Percentiles rank a stretch among this genome's conserved stretches.
Evolutionary conservation across 2,113 vertebrate species (phyloP).

Genomic region (Psephotus haematonotus): DNA sequence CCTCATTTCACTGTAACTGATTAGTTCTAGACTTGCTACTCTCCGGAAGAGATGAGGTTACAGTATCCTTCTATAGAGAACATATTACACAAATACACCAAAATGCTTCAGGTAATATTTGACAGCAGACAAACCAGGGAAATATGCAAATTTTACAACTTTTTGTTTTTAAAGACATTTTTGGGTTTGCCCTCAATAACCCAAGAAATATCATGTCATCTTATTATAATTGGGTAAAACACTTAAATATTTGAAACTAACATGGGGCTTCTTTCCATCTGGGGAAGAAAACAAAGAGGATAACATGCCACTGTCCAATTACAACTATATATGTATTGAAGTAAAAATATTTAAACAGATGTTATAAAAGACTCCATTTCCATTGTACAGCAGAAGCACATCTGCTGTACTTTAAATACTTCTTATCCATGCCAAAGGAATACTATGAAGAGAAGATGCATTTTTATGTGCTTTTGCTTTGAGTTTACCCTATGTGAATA

Average conservation of each 20-base stretch:
- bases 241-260: not conserved
- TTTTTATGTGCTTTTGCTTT: conserved; percentile 44
- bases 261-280: not conserved
- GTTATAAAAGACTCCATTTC: not conserved
- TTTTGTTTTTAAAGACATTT: not conserved
- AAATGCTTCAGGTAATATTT: not conserved
- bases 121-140: not conserved
- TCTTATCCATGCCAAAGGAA: conserved; percentile 14
- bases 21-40: not conserved
- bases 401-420: conserved; percentile 44
- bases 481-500: conserved; percentile 36
- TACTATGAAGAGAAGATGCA: not conserved
- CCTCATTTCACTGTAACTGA: not conserved
- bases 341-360: conserved; percentile 34
- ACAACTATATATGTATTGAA: not conserved
- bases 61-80: not conserved
- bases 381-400: not conserved
- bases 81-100: not conserved
- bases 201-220: not conserved
- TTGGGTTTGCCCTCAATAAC: not conserved
- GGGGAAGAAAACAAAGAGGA: not conserved
- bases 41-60: not conserved
- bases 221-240: not conserved
- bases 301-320: not conserved
- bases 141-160: not conserved